Base-by-base conservation (phyloP, 2,888 invertebrate genomes). In the Theretra japonica region DNA sequence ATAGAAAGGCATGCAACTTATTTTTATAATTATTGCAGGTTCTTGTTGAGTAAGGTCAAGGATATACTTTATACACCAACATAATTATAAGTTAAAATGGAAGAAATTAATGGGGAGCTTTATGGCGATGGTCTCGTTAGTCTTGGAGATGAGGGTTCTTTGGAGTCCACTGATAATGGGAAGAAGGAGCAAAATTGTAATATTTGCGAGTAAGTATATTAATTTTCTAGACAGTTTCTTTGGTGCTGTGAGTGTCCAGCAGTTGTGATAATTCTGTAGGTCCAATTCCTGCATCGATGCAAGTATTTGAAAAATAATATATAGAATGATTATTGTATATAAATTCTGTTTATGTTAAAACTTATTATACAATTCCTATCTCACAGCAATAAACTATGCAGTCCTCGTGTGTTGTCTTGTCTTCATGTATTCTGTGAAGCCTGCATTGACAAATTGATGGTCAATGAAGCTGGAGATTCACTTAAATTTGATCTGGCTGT, bases 361-460 rank as follows among this genome's bases (percentile, higher is more conserved):
- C 15, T 65, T 21, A 48, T 69, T 28, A 21, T 53, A 50, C 15
- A 41, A 60, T 58, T 56, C 59, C 41, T 70, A 59, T 72, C 74
- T 92, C 95, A 78, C 85, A 96, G 96, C 86, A 96, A 96, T 87
- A 96, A 97, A 83, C 95, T 97, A 85, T 96, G 96, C 89, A 96
- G 96, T 88, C 99, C 99, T 74, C 96, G 98, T 80, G 96, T 99
- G 77, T 95, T 99, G 85, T 96, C 97, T 83, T 99, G 99, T 93
- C 96, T 99, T 88, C 99, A 99, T 95, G 98, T 98, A 70, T 99
- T 98, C 94, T 99, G 99, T 94, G 98, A 98, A 94, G 96, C 96
- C 79, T 99, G 99, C 92, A 95, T 99, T 84, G 97, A 97, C 87
- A 97, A 97, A 88, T 95, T 97, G 85, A 94, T 97, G 84, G 95